Conservation (phyloP, 2,113 vertebrate genomes). For the Mus musculus region GRCm39 chr14:121466001-121466500, state of each 20-base stretch:
- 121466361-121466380: neutral
- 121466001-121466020: neutral
- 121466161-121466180: neutral
- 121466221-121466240: neutral
- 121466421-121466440: neutral
- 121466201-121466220: neutral
- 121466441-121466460: neutral
- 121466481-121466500: neutral
- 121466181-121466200: neutral
- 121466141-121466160: neutral
- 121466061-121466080: neutral
- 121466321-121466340: neutral
- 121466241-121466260: neutral
- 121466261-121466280: neutral
- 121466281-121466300: neutral
- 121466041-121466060: neutral
- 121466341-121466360: neutral
- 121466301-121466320: neutral
- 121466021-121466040: neutral
- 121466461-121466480: neutral
- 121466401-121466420: no score
- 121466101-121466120: neutral
- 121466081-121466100: fast-evolving
- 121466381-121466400: neutral
- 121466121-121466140: neutral